Evolutionary conservation across 2,888 invertebrate species (phyloP).

Genomic region (Thyatira batis): DNA sequence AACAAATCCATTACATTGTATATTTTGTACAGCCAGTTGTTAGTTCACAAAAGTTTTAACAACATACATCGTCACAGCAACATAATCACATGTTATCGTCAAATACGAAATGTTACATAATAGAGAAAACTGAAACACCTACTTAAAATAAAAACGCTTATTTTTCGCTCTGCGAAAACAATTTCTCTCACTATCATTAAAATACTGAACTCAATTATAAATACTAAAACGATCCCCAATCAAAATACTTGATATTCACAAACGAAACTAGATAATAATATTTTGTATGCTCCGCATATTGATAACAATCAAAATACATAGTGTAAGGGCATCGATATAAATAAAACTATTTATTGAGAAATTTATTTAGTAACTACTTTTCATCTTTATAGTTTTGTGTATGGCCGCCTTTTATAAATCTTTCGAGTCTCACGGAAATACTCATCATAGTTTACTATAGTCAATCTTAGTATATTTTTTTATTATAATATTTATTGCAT

Average conservation of each 20-base stretch:
- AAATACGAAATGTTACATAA: conserved; percentile 52
- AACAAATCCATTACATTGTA: conserved; percentile 3
- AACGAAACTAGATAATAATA: too few relatives aligned
- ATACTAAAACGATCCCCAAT: conserved; percentile 36
- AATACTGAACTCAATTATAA: conserved; percentile 54
- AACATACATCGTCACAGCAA: conserved; percentile 65
- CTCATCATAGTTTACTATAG: not conserved
- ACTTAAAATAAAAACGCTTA: conserved; percentile 51
- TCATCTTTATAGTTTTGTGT: not conserved
- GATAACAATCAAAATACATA: too few relatives aligned
- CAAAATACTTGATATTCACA: conserved; percentile 1
- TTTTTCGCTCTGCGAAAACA: conserved; percentile 70
- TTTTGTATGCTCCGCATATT: too few relatives aligned
- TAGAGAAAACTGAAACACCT: conserved; percentile 43
- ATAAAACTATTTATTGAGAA: not conserved
- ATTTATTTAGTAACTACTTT: not conserved
- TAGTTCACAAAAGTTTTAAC: conserved; percentile 18
- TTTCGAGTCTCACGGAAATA: not conserved
- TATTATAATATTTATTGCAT: not conserved
- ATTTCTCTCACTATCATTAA: conserved; percentile 60
- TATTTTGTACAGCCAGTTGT: conserved; percentile 20
- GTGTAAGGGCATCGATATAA: not conserved
- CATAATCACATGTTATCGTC: conserved; percentile 74
- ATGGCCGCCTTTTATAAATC: not conserved
- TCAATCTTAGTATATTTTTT: not conserved